Percentiles rank a stretch among this genome's conserved stretches.
These are phyloP conservation scores for Nomada goodeniana DNA, from an alignment of 2,888 invertebrate genomes.

Conservation along the genomic window DNA sequence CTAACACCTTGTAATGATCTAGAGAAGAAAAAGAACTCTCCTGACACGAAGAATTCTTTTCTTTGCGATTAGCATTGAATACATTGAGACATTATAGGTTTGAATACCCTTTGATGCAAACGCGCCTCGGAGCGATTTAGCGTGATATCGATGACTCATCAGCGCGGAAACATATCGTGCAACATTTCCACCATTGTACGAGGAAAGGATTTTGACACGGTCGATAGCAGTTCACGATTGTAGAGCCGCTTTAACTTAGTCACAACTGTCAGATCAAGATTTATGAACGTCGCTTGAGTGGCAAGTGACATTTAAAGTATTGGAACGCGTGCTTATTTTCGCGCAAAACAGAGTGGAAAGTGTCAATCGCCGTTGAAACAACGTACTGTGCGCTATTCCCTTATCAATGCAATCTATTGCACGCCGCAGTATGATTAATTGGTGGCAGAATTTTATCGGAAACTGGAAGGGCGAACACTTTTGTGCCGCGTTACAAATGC, in stretches of 20 bases:
- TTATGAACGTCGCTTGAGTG: constrained; percentile 25
- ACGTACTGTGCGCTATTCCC: background rate
- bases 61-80: constrained; percentile 20
- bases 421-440: no score
- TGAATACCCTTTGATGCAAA: constrained; percentile 14
- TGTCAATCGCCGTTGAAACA: constrained; percentile 22
- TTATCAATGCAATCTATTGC: background rate
- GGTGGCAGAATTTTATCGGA: no score
- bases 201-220: constrained; percentile 15
- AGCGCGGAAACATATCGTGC: constrained; percentile 10
- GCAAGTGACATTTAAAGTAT: constrained; percentile 38
- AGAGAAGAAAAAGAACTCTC: background rate
- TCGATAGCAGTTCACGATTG: constrained; percentile 19
- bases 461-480: no score
- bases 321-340: constrained; percentile 25
- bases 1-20: constrained; percentile 11
- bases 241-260: constrained; percentile 11
- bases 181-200: constrained; percentile 21
- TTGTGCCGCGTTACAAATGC: no score
- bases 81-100: background rate
- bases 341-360: constrained; percentile 12
- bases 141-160: constrained; percentile 24
- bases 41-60: background rate
- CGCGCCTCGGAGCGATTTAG: background rate
- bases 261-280: constrained; percentile 18